Evolutionary conservation across 1,140 invertebrate genomes (phyloP), one percentile per base, ranked within the genome.

Genomic region (Campoletis sonorensis): DNA sequence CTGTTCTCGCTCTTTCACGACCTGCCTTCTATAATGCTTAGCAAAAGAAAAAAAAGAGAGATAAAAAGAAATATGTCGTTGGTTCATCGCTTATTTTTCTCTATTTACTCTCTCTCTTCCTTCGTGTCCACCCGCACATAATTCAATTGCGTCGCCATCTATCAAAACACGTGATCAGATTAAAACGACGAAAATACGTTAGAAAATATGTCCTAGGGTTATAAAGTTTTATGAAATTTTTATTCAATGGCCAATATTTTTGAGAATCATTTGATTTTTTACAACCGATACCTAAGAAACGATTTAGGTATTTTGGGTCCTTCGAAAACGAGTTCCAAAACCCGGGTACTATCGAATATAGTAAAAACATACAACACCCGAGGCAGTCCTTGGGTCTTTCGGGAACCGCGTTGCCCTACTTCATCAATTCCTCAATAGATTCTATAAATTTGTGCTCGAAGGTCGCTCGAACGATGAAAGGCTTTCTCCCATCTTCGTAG

Each of bases 11-110:
- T 73, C 37, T 45, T 40, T 73, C 71, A 49, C 71, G 71, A 73
- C 71, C 71, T 73, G 71, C 71, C 71, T 73, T 51, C 21, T n/a
- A 73, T 15, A 23, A 11, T 40, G 40, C 40, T 58, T 58, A 58
- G 18, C 13, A 1, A 45, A 45, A 58, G 16, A 58, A 21, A 54
- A 58, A 58, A 58, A 10, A 58, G 10, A 18, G 21, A 58, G 54
- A 23, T 4, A 23, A 21, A 27, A 21, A 27, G 23, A 26, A 73
- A 73, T 73, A 40, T 73, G 71, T 73, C 71, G 71, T 73, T 33
- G 33, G 68, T 40, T 71, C 40, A 45, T 45, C 40, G 40, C 40
- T 58, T 58, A 58, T 58, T 58, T n/a, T 54, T 58, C 54, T 26
- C 40, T 73, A 23, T 13, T 49, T 67, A 8, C 30, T 67, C 61